Evolutionary conservation across 2,113 vertebrate genomes (phyloP).

Genomic region (Labeo catla): DNA sequence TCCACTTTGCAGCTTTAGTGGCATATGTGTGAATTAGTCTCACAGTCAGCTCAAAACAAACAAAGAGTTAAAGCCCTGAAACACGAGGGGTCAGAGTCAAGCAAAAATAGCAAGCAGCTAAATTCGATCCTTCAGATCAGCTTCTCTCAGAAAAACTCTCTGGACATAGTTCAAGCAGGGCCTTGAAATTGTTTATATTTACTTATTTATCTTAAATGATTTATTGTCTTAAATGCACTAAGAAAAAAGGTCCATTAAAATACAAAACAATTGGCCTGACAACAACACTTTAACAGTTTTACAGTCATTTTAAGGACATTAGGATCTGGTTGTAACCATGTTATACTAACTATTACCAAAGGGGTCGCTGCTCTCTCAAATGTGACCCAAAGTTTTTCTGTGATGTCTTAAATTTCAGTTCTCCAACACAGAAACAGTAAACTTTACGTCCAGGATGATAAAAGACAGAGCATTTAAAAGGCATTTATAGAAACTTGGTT

Average conservation of each 20-base stretch:
- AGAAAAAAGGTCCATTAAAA: not conserved
- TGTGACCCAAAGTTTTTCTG: not conserved
- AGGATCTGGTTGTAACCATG: not conserved
- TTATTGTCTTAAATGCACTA: not conserved
- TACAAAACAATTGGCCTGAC: not conserved
- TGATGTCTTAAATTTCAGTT: not conserved
- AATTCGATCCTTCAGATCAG: not conserved
- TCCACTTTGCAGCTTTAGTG: slow-evolving; percentile 47
- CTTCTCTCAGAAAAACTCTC: not conserved
- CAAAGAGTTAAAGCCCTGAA: slow-evolving; percentile 50
- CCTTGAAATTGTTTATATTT: not conserved
- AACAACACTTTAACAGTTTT: not conserved
- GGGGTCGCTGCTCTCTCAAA: slow-evolving; percentile 17
- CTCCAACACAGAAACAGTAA: not conserved
- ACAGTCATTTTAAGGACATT: not conserved
- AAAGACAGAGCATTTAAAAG: not conserved
- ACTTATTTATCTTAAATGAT: not conserved
- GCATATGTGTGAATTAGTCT: slow-evolving; percentile 46
- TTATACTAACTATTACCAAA: not conserved
- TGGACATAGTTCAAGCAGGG: not conserved
- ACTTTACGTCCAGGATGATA: not conserved
- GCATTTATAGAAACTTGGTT: not conserved
- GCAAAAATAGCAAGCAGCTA: not conserved
- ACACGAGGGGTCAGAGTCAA: slow-evolving; percentile 16
- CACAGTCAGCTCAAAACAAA: slow-evolving; percentile 60